Evolutionary conservation across 2,888 invertebrate species (phyloP), one percentile per base, ranked within the genome.

Genomic region (Pollenia griseotomentosa): DNA sequence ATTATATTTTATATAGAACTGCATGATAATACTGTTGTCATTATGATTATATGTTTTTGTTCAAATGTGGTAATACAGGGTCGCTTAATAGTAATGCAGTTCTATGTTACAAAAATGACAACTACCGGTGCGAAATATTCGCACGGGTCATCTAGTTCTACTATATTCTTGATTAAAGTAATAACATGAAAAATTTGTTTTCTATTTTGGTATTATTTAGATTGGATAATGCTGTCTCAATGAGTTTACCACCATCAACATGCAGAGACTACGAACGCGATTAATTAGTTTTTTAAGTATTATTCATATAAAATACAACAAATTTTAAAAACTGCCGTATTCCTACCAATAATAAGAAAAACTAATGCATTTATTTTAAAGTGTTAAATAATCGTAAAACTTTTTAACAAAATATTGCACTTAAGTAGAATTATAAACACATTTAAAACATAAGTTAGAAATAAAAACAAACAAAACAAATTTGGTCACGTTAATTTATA

Each of bases 171-270:
- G 0, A 33, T 33, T 33, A 33, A 33, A 33, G 33, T 33, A 33
- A 23, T 44, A 16, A 53, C 12, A 53, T 12, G 1, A 57, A 11
- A 19, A 16, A 23, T 9, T 57, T 19, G 16, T 16, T 9, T 19
- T 19, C 7, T 57, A 4, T 14, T 42, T 42, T 33, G 7, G 16
- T 42, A 33, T 11, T 1, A 57, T 75, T 51, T 63, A 94, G 93
- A 55, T 91, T 94, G 89, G 94, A 94, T 85, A 93, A 92, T 11
- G 94, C 94, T 0, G 93, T 94, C 16, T 92, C 94, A 16, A 92
- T 94, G 92, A 94, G 94, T 85, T 89, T 94, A 88, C 94, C 94
- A 51, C 93, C 94, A n/a, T 93, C 93, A 6, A 90, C 92, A n/a
- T 92, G 92, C 85, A 92, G 93, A 63, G 93, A 93, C 79, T 93